Conservation (phyloP, 1,140 invertebrate genomes). For the Neodiprion pinetum region DNA sequence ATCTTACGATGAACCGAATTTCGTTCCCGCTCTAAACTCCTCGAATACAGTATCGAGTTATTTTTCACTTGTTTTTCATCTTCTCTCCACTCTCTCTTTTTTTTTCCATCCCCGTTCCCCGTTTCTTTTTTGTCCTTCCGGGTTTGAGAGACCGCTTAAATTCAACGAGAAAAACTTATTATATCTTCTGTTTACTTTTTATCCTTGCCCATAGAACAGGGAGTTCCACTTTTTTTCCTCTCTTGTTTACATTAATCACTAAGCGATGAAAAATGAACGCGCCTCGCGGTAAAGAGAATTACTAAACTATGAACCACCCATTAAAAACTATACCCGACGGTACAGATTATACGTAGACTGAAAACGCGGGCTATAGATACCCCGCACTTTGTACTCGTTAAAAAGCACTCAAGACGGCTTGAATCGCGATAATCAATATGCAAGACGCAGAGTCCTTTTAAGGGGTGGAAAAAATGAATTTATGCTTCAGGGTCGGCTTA, state of each 20-base stretch:
- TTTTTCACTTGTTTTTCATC: neutral
- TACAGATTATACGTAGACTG: neutral
- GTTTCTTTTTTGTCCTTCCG: conserved; percentile 5
- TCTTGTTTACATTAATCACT: neutral
- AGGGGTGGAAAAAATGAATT: neutral
- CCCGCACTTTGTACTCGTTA: neutral
- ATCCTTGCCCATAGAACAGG: neutral
- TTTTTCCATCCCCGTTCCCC: conserved; percentile 13
- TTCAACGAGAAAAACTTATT: conserved; percentile 11
- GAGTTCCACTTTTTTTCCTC: neutral
- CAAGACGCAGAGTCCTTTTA: neutral
- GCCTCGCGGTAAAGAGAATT: neutral
- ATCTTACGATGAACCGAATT: no score
- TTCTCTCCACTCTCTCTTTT: neutral
- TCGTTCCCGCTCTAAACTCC: no score
- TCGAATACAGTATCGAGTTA: no score
- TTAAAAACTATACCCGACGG: neutral
- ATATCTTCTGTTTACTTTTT: conserved; percentile 15
- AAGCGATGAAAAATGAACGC: neutral
- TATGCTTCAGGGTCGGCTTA: neutral
- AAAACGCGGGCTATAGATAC: neutral
- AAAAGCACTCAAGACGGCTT: neutral
- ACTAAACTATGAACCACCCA: neutral
- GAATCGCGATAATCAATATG: conserved; percentile 2
- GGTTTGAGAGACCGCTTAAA: conserved; percentile 9